Evolutionary conservation across 2,888 invertebrate genomes (phyloP).

Genomic region (Colletes collaris): DNA sequence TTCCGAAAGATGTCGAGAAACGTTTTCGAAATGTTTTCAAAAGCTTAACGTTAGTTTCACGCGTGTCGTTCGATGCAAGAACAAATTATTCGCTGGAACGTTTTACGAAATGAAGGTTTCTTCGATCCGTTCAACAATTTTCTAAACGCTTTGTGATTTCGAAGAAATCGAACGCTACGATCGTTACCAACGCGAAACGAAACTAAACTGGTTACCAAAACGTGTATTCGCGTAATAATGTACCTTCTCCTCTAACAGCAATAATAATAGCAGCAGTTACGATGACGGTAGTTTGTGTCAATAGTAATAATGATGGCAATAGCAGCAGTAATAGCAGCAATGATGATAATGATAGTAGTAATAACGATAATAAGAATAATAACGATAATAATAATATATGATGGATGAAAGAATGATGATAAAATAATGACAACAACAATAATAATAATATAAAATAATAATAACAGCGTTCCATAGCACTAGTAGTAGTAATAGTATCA

Average conservation of each 20-base stretch:
- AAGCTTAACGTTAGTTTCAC: too few relatives aligned
- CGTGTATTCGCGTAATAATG: neutral
- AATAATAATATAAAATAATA: slow-evolving; percentile 65
- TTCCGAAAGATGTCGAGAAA: neutral
- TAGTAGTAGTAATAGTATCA: slow-evolving; percentile 49
- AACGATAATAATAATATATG: slow-evolving; percentile 43
- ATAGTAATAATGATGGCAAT: slow-evolving; percentile 40
- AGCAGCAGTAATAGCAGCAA: slow-evolving; percentile 39
- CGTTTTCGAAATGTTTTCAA: neutral
- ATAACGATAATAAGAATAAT: slow-evolving; percentile 31
- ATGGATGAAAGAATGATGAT: slow-evolving; percentile 14
- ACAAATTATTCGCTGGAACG: neutral
- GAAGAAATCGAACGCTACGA: too few relatives aligned
- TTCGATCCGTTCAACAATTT: neutral
- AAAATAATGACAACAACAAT: slow-evolving; percentile 51
- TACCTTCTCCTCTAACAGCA: slow-evolving; percentile 14
- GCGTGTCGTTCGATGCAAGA: neutral
- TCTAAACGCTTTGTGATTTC: neutral
- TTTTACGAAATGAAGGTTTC: neutral
- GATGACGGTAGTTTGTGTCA: slow-evolving; percentile 26
- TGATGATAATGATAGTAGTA: slow-evolving; percentile 37
- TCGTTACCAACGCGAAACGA: neutral
- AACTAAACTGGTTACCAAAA: slow-evolving; percentile 15
- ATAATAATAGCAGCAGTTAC: slow-evolving; percentile 40
- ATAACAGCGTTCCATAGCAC: slow-evolving; percentile 54